Percentiles rank a stretch among this genome's conserved stretches.
phyloP scores from a whole-genome alignment of 2,113 vertebrate genomes.

The Zosterops hypoxanthus region DNA sequence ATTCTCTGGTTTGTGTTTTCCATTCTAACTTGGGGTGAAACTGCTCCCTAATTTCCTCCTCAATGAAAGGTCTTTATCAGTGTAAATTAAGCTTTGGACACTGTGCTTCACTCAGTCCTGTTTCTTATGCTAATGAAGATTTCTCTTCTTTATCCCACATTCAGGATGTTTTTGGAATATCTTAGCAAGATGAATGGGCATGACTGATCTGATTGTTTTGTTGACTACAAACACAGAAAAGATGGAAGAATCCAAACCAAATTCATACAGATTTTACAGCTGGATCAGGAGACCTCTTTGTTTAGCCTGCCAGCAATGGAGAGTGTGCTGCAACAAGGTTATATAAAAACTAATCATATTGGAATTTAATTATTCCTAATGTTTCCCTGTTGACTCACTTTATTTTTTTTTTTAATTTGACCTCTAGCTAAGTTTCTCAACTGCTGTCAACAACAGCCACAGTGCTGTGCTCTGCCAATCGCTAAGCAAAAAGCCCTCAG shows the following conservation, averaged over 20 bases:
- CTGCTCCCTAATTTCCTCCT: neutral
- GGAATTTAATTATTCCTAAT: neutral
- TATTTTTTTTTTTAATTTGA: neutral
- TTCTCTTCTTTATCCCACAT: neutral
- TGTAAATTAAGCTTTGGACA: neutral
- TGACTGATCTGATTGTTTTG: neutral
- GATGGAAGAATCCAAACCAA: neutral
- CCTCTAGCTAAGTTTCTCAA: neutral
- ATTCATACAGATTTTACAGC: neutral
- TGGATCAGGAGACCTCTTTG: neutral
- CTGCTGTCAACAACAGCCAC: neutral
- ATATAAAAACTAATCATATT: slow-evolving; percentile 13
- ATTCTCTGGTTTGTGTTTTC: neutral
- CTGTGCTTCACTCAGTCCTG: neutral
- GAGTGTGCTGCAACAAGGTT: neutral
- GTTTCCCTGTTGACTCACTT: neutral
- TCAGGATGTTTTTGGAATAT: neutral
- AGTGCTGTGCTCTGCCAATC: neutral
- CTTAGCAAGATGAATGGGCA: neutral
- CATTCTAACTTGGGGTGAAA: neutral
- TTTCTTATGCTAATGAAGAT: neutral
- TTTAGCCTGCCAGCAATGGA: neutral
- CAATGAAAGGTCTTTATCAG: neutral
- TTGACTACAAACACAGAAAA: neutral
- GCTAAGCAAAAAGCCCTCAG: neutral